phyloP scores from a whole-genome alignment of 1,140 invertebrate genomes.

The Drosophila cardini region DNA sequence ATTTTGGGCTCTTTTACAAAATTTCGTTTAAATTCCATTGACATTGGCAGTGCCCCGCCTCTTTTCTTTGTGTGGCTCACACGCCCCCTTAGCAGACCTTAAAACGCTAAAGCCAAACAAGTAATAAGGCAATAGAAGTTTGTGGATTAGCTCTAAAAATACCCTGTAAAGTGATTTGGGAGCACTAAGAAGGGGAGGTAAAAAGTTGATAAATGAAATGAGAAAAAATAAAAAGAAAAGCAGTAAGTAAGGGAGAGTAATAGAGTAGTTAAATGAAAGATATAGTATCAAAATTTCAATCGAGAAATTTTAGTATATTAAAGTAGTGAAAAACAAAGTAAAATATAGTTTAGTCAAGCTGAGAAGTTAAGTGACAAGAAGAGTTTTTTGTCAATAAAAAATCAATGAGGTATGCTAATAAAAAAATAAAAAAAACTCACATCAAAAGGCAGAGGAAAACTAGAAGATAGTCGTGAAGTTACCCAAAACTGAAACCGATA shows the following conservation, averaged over 20 bases:
- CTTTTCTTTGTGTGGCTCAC: background rate
- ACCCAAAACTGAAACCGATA: background rate
- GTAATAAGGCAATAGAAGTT: constrained; percentile 12
- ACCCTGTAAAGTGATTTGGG: constrained; percentile 10
- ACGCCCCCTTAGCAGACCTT: constrained; percentile 16
- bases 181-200: background rate
- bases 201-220: background rate
- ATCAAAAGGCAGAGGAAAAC: too few relatives aligned
- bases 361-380: too few relatives aligned
- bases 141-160: background rate
- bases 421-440: too few relatives aligned
- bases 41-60: constrained; percentile 21
- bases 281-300: too few relatives aligned
- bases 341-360: too few relatives aligned
- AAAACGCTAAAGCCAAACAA: constrained; percentile 61
- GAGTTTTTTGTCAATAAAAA: too few relatives aligned
- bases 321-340: background rate
- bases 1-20: constrained; percentile 39
- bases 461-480: too few relatives aligned
- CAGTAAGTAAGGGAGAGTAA: background rate
- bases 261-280: background rate
- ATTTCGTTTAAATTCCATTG: constrained; percentile 81
- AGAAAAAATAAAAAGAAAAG: background rate
- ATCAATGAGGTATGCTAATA: too few relatives aligned
- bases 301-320: too few relatives aligned